Conservation (phyloP, 2,888 invertebrate species). For the Caenorhabditis plicata region DNA sequence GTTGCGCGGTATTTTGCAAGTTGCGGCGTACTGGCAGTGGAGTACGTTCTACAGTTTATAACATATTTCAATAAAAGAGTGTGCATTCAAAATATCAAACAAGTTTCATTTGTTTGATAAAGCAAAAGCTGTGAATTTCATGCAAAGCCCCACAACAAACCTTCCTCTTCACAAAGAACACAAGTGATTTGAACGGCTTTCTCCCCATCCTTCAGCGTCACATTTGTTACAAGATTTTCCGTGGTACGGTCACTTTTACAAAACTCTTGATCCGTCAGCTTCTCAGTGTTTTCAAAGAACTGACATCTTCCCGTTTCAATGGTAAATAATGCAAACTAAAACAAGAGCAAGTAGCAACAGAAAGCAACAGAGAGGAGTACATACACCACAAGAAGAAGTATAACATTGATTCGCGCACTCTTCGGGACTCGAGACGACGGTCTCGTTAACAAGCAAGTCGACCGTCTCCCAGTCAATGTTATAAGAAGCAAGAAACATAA, state of each 20-base stretch:
- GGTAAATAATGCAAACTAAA: slow-evolving; percentile 50
- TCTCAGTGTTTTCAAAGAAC: slow-evolving; percentile 49
- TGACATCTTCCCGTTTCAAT: slow-evolving; percentile 35
- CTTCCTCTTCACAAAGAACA: slow-evolving; percentile 10
- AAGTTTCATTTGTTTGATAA: too few relatives aligned
- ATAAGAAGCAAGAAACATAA: slow-evolving; percentile 32
- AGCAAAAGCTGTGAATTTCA: too few relatives aligned
- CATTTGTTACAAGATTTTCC: slow-evolving; percentile 28
- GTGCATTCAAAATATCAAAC: too few relatives aligned
- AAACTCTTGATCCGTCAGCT: slow-evolving; percentile 33
- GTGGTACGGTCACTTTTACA: slow-evolving; percentile 19
- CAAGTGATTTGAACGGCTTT: slow-evolving; percentile 17
- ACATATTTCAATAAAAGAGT: too few relatives aligned
- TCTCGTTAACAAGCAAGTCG: slow-evolving; percentile 47
- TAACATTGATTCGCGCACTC: slow-evolving; percentile 50
- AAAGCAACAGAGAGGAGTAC: slow-evolving; percentile 4
- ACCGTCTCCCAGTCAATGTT: slow-evolving; percentile 49
- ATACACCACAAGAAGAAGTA: slow-evolving; percentile 44
- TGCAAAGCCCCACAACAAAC: background rate
- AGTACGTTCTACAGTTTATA: too few relatives aligned
- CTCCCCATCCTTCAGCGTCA: slow-evolving; percentile 6
- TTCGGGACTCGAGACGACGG: slow-evolving; percentile 29
- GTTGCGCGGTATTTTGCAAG: too few relatives aligned
- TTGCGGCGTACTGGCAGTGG: too few relatives aligned
- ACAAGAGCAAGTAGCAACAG: too few relatives aligned